Evolutionary conservation across 92 coral and sea anemone species (phyloP).

Genomic region (Umimayanthus kanabou): DNA sequence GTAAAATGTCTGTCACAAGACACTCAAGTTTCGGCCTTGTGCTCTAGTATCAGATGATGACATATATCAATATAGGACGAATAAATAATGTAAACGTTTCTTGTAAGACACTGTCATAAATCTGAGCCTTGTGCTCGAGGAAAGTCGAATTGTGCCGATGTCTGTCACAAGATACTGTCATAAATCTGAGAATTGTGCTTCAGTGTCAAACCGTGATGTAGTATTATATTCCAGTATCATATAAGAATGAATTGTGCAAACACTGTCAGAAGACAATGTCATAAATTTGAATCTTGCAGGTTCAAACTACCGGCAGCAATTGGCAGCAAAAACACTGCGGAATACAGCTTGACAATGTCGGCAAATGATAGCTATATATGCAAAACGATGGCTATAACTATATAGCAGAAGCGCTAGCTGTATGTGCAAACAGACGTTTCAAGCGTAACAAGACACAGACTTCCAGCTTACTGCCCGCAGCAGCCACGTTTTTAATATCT

Average conservation of each 20-base stretch:
- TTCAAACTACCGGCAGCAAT: background rate
- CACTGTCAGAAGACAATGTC: background rate
- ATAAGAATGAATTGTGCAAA: background rate
- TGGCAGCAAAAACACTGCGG: background rate
- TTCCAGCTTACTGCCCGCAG: conserved; percentile 17
- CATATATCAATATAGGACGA: too few species aligned
- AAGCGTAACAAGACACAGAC: conserved; percentile 5
- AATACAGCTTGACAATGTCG: background rate
- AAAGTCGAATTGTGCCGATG: background rate
- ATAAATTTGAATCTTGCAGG: background rate
- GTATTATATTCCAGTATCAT: too few species aligned
- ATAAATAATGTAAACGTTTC: too few species aligned
- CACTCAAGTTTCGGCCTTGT: background rate
- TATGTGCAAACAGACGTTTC: background rate
- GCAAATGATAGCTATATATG: background rate
- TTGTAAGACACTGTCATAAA: too few species aligned
- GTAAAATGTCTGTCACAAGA: too few species aligned
- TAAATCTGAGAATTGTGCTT: background rate
- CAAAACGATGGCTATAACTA: background rate
- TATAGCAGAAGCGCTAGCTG: background rate
- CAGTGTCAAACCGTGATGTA: too few species aligned
- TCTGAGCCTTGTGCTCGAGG: background rate
- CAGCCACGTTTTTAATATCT: conserved; percentile 15
- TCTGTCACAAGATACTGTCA: background rate
- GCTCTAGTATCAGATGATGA: too few species aligned